Evolutionary conservation across 2,113 vertebrate species (phyloP).

Genomic region (Rhinopomastus cyanomelas): DNA sequence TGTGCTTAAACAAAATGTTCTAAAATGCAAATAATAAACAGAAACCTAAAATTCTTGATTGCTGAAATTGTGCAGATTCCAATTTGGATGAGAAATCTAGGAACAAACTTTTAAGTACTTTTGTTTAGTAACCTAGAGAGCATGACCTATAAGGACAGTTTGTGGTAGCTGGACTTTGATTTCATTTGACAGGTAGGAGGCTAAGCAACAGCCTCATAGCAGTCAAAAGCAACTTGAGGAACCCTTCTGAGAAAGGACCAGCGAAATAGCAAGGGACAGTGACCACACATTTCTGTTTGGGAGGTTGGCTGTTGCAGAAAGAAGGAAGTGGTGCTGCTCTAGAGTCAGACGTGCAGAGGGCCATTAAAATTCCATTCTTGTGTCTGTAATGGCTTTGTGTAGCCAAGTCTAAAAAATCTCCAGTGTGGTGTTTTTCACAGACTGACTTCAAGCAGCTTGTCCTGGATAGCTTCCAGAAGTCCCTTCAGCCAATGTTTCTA

Average conservation of each 20-base stretch:
- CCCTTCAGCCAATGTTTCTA: neutral
- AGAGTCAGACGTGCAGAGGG: rapidly evolving
- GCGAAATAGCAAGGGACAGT: neutral
- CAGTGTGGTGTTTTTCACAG: neutral
- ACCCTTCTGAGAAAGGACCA: neutral
- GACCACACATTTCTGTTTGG: neutral
- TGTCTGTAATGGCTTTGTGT: neutral
- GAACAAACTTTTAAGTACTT: neutral
- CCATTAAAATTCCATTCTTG: neutral
- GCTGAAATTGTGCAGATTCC: neutral
- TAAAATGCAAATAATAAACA: neutral
- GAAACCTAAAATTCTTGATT: neutral
- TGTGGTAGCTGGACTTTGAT: rapidly evolving
- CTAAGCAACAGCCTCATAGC: neutral
- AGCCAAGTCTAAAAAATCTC: neutral
- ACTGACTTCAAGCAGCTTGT: neutral
- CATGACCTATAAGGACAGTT: no score
- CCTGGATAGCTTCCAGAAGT: neutral
- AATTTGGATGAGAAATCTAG: neutral
- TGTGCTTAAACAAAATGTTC: neutral
- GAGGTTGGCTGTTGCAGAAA: neutral
- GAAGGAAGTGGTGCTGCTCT: neutral
- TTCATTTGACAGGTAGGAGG: neutral
- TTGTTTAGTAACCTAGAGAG: neutral
- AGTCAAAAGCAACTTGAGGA: neutral